Percentiles rank a stretch among this genome's conserved stretches.
Evolutionary conservation across 2,888 invertebrate genomes (phyloP).

Genomic region (Lasioglossum morio): DNA sequence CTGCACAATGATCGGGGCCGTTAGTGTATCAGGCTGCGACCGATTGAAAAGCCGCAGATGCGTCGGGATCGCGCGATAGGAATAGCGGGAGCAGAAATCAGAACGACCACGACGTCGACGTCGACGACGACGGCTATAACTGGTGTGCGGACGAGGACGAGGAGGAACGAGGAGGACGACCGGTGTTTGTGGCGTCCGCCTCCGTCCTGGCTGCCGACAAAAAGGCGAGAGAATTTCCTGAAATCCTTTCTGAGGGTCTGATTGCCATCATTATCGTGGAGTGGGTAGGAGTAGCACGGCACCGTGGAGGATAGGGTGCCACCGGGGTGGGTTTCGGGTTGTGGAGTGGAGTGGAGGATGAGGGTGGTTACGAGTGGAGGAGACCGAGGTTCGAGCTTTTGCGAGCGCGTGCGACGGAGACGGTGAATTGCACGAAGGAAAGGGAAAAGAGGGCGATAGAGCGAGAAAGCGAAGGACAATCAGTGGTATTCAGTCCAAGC

Average conservation of each 20-base stretch:
- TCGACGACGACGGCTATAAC: conserved; percentile 18
- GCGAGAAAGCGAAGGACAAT: conserved; percentile 80
- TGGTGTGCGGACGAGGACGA: background rate
- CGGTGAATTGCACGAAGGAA: conserved; percentile 27
- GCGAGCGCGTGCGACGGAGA: conserved; percentile 39
- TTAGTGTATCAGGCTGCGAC: background rate
- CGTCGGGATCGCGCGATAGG: conserved; percentile 13
- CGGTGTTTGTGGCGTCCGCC: conserved; percentile 84
- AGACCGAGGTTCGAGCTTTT: conserved; percentile 56
- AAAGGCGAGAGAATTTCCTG: conserved; percentile 85
- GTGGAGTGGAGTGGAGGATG: conserved; percentile 62
- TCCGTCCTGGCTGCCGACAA: conserved; percentile 82
- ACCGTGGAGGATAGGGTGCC: conserved; percentile 74
- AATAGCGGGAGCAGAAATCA: background rate
- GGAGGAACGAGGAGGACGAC: conserved; percentile 72
- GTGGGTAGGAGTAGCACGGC: conserved; percentile 81
- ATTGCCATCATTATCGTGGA: conserved; percentile 85
- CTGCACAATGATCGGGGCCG: background rate
- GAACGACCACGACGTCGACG: conserved; percentile 9
- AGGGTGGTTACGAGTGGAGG: conserved; percentile 70
- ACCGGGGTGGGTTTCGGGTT: conserved; percentile 67
- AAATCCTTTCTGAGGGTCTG: conserved; percentile 85
- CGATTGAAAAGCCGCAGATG: conserved; percentile 9
- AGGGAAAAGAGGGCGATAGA: conserved; percentile 61
- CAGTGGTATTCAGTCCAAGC: conserved; percentile 82